Percentiles rank a stretch among this genome's conserved stretches.
phyloP scores from a whole-genome alignment of 2,113 vertebrate genomes.

The Ranitomeya imitator region DNA sequence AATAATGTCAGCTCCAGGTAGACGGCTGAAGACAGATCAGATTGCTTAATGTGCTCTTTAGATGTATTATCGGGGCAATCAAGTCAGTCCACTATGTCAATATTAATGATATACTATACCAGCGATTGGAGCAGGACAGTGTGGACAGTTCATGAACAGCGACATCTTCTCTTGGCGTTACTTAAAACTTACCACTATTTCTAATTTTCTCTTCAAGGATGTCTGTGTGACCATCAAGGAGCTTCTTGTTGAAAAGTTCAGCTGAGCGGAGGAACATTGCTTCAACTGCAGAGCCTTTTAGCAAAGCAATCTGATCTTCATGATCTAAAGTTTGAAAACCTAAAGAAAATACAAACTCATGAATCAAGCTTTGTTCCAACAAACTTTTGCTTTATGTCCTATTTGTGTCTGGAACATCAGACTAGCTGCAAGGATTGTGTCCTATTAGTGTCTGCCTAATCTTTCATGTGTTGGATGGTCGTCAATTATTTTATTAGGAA shows the following conservation, averaged over 20 bases:
- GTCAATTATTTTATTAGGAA: too few species aligned
- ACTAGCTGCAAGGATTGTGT: too few species aligned
- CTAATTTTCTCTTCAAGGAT: slow-evolving; percentile 91
- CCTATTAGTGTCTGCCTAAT: too few species aligned
- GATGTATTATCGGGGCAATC: neutral
- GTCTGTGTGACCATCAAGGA: slow-evolving; percentile 82
- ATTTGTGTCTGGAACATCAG: too few species aligned
- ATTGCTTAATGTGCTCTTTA: neutral
- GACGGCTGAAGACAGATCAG: neutral
- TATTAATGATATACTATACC: neutral
- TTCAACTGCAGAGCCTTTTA: slow-evolving; percentile 97
- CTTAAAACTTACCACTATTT: slow-evolving; percentile 91
- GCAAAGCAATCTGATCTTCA: slow-evolving; percentile 95
- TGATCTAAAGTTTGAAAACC: slow-evolving; percentile 94
- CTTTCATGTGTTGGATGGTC: too few species aligned
- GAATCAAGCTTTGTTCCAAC: neutral
- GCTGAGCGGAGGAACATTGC: slow-evolving; percentile 98
- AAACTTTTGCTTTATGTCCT: too few species aligned
- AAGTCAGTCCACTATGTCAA: neutral
- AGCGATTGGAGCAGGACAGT: neutral
- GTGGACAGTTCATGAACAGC: neutral
- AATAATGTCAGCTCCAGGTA: neutral
- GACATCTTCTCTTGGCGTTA: neutral
- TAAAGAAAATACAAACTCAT: slow-evolving; percentile 59
- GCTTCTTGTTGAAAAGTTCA: slow-evolving; percentile 89